Evolutionary conservation across 2,888 invertebrate genomes (phyloP).

Genomic region (Catocala sponsa): DNA sequence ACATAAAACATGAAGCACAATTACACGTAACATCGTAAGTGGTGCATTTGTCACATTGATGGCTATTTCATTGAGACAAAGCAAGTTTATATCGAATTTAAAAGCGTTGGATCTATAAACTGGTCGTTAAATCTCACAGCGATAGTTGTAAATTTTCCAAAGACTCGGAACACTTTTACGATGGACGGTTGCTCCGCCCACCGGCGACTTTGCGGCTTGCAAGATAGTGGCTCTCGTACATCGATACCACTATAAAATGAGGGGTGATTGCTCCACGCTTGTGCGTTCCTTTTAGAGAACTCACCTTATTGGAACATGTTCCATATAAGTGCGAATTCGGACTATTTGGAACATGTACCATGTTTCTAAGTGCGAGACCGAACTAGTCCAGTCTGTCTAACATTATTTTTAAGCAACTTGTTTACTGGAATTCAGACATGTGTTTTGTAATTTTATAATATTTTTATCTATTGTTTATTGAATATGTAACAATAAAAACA

Average conservation of each 20-base stretch:
- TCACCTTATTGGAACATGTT: conserved; percentile 34
- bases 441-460: too few species aligned
- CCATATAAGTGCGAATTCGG: conserved; percentile 28
- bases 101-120: conserved; percentile 84
- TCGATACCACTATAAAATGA: conserved; percentile 76
- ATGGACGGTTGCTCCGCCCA: conserved; percentile 79
- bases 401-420: conserved; percentile 1
- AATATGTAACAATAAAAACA: too few species aligned
- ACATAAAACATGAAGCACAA: conserved; percentile 57
- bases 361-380: background rate
- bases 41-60: conserved; percentile 69
- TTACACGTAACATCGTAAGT: conserved; percentile 60
- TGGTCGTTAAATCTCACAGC: conserved; percentile 84
- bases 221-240: conserved; percentile 67
- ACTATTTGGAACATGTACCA: conserved; percentile 18
- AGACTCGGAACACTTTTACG: conserved; percentile 79
- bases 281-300: conserved; percentile 39
- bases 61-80: conserved; percentile 74
- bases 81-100: conserved; percentile 80
- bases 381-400: background rate
- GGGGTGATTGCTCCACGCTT: conserved; percentile 54
- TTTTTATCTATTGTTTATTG: too few species aligned
- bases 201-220: conserved; percentile 78
- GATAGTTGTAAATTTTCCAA: conserved; percentile 85
- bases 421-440: conserved; percentile 1